Percentiles rank a stretch among this genome's conserved stretches.
Conservation (phyloP, 2,888 invertebrate species). For the Chloroclysta siterata region DNA sequence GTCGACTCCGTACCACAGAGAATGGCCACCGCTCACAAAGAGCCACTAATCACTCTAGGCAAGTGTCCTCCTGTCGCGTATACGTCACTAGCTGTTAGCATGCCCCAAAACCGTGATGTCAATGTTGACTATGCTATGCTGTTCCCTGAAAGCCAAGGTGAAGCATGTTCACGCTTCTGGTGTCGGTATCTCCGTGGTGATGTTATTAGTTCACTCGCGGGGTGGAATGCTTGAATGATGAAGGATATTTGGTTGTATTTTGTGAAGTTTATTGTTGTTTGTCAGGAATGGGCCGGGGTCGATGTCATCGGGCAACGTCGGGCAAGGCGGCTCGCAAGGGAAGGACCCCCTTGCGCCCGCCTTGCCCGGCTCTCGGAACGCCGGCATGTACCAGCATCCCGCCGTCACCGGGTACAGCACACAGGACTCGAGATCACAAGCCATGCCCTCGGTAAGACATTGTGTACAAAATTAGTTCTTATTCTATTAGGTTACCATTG, state of each 20-base stretch:
- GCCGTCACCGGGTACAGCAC: conserved; percentile 75
- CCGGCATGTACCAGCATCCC: conserved; percentile 73
- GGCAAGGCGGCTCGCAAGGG: conserved; percentile 71
- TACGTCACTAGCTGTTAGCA: conserved; percentile 84
- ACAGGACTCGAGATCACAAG: conserved; percentile 72
- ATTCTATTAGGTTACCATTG: too few relatives aligned
- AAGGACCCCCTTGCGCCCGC: conserved; percentile 79
- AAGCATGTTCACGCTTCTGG: conserved; percentile 35
- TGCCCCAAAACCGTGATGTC: conserved; percentile 41
- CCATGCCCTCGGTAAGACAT: conserved; percentile 68
- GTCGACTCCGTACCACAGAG: conserved; percentile 74
- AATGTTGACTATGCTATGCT: conserved; percentile 28
- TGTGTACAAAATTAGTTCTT: not conserved
- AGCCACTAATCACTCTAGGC: conserved; percentile 72
- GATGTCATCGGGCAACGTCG: conserved; percentile 66
- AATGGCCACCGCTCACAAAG: conserved; percentile 77
- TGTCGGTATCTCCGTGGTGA: conserved; percentile 28
- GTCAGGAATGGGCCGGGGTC: conserved; percentile 75
- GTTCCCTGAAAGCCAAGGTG: conserved; percentile 16
- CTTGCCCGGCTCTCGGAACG: conserved; percentile 63
- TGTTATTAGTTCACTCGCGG: conserved; percentile 3
- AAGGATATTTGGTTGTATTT: conserved; percentile 3
- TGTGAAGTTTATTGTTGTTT: conserved; percentile 29
- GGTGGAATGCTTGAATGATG: conserved; percentile 2
- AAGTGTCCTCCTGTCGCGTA: conserved; percentile 79